Evolutionary conservation across 1,140 invertebrate genomes (phyloP), one percentile per base, ranked within the genome.

Genomic region (Euborellia annulipes): DNA sequence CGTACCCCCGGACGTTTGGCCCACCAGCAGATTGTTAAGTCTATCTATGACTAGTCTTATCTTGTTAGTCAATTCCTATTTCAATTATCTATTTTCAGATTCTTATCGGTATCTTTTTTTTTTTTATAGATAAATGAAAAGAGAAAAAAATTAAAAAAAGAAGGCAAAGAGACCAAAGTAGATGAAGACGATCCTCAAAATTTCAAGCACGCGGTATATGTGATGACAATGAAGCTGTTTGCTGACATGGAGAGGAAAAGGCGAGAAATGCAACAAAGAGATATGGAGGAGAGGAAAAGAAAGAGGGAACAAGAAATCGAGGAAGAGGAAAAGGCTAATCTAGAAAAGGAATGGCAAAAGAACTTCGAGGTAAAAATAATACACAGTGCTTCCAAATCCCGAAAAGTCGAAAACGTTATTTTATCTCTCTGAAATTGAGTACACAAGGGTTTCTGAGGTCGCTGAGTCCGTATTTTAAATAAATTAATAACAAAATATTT

Each of bases 181-280:
- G 92, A 94, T 34, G 95, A 98, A 70, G 95, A 99, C 71, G 85
- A 94, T 62, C 81, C 85, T 32, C 76, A 73, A 36, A 88, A 92
- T 62, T 92, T 86, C 56, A 89, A 87, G 66, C 90, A 94, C 70
- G 81, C 92, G 16, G 75, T 96, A 16, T 94, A 94, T 72, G 90
- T 96, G 9, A 85, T 95, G 75, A 95, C 91, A 3, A 96, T 95
- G 86, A 97, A 97, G 75, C 67, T 97, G 22, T 98, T 97, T 75
- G 94, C 93, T 41, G 93, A 98, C 63, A 84, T 96, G 75, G 93
- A 89, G 66, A 68, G 87, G 48, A 82, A 89, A 70, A 69, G 80
- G 46, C 58, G 86, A 55, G 81, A 88, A 55, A 64, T 86, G 34
- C 88, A 90, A 55, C 78, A 79, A 14, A 73, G 89, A 54, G 89